Evolutionary conservation across 2,113 vertebrate genomes (phyloP), one percentile per base, ranked within the genome.

Genomic region (Sitta europaea): DNA sequence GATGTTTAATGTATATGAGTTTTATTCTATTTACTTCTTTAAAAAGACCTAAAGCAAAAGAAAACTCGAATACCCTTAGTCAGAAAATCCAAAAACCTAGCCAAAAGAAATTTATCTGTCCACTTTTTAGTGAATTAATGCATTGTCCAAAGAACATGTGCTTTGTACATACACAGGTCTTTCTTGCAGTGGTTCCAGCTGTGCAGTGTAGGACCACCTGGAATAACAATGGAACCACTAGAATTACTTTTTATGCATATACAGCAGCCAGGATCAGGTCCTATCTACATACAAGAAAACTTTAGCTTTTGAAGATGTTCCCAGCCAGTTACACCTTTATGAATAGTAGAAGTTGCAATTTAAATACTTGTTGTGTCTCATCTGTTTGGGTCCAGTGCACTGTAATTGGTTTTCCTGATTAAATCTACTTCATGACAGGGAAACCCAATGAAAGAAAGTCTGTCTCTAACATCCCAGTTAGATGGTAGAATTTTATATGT

Each of bases 211-310:
- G 36, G 40, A 71, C 65, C 92, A 96, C 89, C 89, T 96, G 93
- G 86, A 92, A 92, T 92, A 95, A 86, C 88, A 94, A 86, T 54
- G 55, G 40, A 86, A 53, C 61, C 83, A 84, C 28, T 40, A 33
- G 51, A 88, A 86, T 80, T 47, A 28, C 18, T 78, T 81, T 61
- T 59, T 42, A 21, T 55, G n/a, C 31, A 20, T 20, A 14, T 35
- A 50, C 11, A 50, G 47, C 50, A 74, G n/a, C 31, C 65, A 53
- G 57, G 73, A 82, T 35, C 43, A 6, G 33, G 61, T 75, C 45
- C 33, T 50, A 61, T 45, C 51, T 77, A 36, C 24, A 24, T 35
- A 43, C 10, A 77, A 90, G 43, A 67, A 54, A 62, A 47, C 35
- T 55, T 87, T 19, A 62, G 17, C 58, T 90, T 86, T 92, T 62